Evolutionary conservation across 2,888 invertebrate species (phyloP).

Genomic region (Hybos culiciformis): DNA sequence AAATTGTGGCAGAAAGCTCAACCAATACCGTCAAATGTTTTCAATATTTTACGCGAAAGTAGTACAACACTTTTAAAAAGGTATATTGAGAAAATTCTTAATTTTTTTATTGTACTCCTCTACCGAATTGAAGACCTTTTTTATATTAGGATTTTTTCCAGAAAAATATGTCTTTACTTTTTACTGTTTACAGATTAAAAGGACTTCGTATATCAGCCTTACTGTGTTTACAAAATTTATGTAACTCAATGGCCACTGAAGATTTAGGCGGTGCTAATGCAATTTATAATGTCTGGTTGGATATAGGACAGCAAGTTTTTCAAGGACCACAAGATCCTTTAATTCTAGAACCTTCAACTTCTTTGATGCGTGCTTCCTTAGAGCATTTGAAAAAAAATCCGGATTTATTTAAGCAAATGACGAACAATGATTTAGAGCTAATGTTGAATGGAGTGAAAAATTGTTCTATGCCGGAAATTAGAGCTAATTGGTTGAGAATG

Average conservation of each 20-base stretch:
- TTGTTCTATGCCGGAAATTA: slow-evolving; percentile 41
- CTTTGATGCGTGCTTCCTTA: slow-evolving; percentile 59
- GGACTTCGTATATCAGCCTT: slow-evolving; percentile 49
- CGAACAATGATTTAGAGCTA: slow-evolving; percentile 43
- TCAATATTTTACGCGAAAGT: slow-evolving; percentile 40
- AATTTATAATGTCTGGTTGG: slow-evolving; percentile 51
- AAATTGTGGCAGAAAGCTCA: slow-evolving; percentile 37
- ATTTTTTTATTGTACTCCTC: background rate
- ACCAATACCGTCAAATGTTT: slow-evolving; percentile 41
- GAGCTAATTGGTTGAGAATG: slow-evolving; percentile 46
- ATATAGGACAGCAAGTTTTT: slow-evolving; percentile 48
- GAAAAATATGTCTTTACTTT: slow-evolving; percentile 1
- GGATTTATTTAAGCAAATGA: slow-evolving; percentile 41
- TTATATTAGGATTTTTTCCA: slow-evolving; percentile 3
- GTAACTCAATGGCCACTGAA: slow-evolving; percentile 45
- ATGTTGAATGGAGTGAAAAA: slow-evolving; percentile 41
- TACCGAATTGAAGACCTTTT: background rate
- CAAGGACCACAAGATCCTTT: slow-evolving; percentile 39
- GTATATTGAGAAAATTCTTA: slow-evolving; percentile 23
- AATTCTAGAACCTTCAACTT: slow-evolving; percentile 54
- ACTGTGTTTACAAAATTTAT: slow-evolving; percentile 55
- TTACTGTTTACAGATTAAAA: slow-evolving; percentile 35
- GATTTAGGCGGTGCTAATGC: slow-evolving; percentile 50
- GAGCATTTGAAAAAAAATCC: slow-evolving; percentile 46
- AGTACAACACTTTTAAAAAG: slow-evolving; percentile 38